phyloP scores from a whole-genome alignment of 1,140 invertebrate species.

The Neodiprion lecontei region DNA sequence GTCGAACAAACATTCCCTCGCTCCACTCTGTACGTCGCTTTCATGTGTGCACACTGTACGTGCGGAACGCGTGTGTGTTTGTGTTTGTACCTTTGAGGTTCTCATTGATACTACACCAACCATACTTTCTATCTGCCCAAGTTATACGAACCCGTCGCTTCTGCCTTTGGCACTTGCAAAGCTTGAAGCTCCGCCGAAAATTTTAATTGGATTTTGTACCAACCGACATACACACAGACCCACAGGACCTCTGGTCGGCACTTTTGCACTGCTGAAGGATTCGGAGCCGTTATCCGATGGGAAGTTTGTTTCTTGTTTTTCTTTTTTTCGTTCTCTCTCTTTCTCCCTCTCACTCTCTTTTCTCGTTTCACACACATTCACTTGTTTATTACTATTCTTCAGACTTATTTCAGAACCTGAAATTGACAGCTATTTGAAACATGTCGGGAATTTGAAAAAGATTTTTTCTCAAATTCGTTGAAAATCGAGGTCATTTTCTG shows the following conservation, averaged over 20 bases:
- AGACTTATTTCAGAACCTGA: too few relatives aligned
- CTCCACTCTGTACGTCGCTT: too few relatives aligned
- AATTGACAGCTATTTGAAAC: too few relatives aligned
- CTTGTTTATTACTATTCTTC: slow-evolving; percentile 16
- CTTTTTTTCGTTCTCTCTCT: not conserved
- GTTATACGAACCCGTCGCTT: not conserved
- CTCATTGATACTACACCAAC: not conserved
- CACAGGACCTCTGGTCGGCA: not conserved
- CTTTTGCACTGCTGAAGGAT: not conserved
- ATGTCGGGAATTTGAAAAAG: too few relatives aligned
- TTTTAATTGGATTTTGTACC: slow-evolving; percentile 14
- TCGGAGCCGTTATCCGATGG: slow-evolving; percentile 1
- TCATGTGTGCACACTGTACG: not conserved
- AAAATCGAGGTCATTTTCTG: too few relatives aligned
- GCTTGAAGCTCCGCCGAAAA: not conserved
- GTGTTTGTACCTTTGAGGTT: not conserved
- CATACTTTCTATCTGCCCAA: not conserved
- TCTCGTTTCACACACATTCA: slow-evolving; percentile 14
- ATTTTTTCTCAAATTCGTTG: too few relatives aligned
- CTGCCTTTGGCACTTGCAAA: slow-evolving; percentile 6
- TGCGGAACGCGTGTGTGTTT: not conserved
- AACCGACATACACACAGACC: slow-evolving; percentile 4
- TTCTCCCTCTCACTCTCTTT: slow-evolving; percentile 8
- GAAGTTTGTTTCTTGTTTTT: slow-evolving; percentile 4
- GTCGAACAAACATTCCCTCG: too few relatives aligned